These are phyloP conservation scores for Geotrypetes seraphini DNA, from an alignment of 2,797 vertebrate species.

Conservation along the genomic window DNA sequence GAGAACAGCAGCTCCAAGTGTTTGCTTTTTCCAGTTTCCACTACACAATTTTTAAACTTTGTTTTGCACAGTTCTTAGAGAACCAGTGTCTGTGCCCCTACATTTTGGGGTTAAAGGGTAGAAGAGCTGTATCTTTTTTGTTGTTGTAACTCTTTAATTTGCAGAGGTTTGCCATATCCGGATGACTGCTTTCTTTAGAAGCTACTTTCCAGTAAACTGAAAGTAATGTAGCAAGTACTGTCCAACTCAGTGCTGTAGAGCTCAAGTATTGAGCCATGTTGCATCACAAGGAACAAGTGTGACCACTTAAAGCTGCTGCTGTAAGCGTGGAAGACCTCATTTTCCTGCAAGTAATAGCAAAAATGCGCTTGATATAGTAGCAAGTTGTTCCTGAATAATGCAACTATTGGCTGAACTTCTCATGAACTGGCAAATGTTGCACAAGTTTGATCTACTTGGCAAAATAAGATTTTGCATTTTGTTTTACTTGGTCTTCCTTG, in stretches of 20 bases:
- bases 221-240: constrained; percentile 16
- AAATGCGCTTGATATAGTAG: constrained; percentile 29
- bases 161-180: constrained; percentile 26
- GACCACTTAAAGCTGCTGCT: constrained; percentile 48
- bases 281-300: constrained; percentile 16
- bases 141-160: constrained; percentile 12
- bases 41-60: constrained; percentile 5
- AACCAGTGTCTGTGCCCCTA: constrained; percentile 23
- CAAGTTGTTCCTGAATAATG: constrained; percentile 30
- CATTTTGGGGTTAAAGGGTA: constrained; percentile 25
- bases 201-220: constrained; percentile 10
- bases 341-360: not conserved
- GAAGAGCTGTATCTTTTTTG: constrained; percentile 14
- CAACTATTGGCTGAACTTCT: constrained; percentile 17
- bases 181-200: constrained; percentile 26
- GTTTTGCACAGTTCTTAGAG: constrained; percentile 51
- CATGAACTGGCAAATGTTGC: constrained; percentile 33
- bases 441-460: constrained; percentile 21
- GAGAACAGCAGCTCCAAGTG: constrained; percentile 42
- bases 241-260: not conserved
- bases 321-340: constrained; percentile 43
- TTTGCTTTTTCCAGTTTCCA: constrained; percentile 41
- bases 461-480: constrained; percentile 26
- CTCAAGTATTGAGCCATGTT: constrained; percentile 1
- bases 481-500: constrained; percentile 66